phyloP scores from a whole-genome alignment of 2,113 vertebrate species.

The Grammatotria lemairii region DNA sequence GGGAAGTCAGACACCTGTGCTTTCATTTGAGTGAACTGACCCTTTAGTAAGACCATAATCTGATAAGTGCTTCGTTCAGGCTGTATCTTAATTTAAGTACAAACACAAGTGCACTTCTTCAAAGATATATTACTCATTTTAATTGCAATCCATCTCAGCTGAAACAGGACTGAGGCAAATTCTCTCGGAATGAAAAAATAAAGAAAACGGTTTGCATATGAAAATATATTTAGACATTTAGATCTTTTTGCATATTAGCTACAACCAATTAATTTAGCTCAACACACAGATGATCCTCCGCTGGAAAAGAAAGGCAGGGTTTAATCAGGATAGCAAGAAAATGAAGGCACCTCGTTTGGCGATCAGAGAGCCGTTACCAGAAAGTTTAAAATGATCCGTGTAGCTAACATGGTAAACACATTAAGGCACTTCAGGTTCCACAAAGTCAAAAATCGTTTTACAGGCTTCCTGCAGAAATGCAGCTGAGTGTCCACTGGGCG shows the following conservation, averaged over 20 bases:
- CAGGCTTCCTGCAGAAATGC: neutral
- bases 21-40: neutral
- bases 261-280: slow-evolving; percentile 9
- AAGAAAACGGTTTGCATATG: neutral
- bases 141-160: slow-evolving; percentile 18
- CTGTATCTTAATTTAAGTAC: neutral
- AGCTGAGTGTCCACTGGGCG: neutral
- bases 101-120: neutral
- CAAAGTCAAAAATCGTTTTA: neutral
- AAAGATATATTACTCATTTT: slow-evolving; percentile 30
- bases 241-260: slow-evolving; percentile 2
- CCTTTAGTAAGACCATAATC: neutral
- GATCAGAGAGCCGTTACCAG: fast-evolving
- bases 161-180: neutral
- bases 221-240: slow-evolving; percentile 16
- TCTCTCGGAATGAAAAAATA: neutral
- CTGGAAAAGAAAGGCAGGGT: neutral
- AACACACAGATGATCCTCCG: neutral
- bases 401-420: neutral
- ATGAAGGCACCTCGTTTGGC: neutral
- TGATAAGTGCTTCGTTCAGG: fast-evolving
- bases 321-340: neutral
- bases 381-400: neutral
- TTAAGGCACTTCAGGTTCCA: neutral
- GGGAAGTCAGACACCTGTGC: neutral